Base-by-base conservation (phyloP, 2,888 invertebrate genomes). In the Apamea anceps region DNA sequence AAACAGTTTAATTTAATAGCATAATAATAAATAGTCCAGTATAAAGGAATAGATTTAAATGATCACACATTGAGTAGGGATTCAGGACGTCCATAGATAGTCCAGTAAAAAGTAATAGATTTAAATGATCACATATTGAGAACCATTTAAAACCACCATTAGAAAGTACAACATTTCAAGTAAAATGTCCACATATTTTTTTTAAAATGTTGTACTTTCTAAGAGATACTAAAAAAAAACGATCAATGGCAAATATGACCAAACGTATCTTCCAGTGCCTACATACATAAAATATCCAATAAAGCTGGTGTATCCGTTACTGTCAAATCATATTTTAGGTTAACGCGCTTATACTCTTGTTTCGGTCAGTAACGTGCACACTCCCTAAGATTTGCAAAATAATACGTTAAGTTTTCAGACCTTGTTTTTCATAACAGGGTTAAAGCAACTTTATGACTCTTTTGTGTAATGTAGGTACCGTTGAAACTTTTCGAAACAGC, bases 21-120 rank as follows among this genome's bases (percentile, higher is more conserved):
- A 73, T 75, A 65, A 67, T 75, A 65, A 67, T 84, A 57, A 77
- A 65, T 79, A 75, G 77, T 66, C 75, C 45, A 70, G 75, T 87
- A 54, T 67, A 66, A 42, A 76, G 10, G 73, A 70, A 66, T 81
- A 84, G 45, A 83, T 60, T 74, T 66, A 54, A 66, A 54, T 42
- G 25, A 82, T 57, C 25, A 73, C 32, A 63, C n/a, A 42, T 63
- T 72, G 15, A 48, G n/a, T 77, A 70, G 28, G 15, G 6, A 63
- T 63, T n/a, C 13, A 71, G 62, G 45, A 62, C 28, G 37, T 25
- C 12, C 7, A 65, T n/a, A n/a, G n/a, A n/a, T n/a, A n/a, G n/a
- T n/a, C n/a, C n/a, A n/a, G n/a, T n/a, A n/a, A n/a, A n/a, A n/a
- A n/a, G n/a, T n/a, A n/a, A n/a, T n/a, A n/a, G n/a, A n/a, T n/a